phyloP scores from a whole-genome alignment of 2,797 vertebrate species.

The Thamnophis elegans region DNA sequence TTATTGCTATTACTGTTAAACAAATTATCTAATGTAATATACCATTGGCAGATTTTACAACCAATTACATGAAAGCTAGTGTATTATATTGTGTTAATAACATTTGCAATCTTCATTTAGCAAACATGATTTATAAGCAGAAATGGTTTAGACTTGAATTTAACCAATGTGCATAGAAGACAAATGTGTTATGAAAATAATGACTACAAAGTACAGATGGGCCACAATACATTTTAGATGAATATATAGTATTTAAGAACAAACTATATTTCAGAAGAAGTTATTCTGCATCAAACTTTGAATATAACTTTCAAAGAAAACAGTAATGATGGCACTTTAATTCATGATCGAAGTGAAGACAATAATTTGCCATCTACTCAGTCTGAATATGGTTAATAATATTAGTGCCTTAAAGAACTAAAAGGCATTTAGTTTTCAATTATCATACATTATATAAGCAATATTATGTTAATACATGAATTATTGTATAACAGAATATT shows the following conservation, averaged over 20 bases:
- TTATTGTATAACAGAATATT: background rate
- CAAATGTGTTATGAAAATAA: conserved; percentile 11
- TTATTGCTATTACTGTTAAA: background rate
- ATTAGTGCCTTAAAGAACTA: conserved; percentile 51
- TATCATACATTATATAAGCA: conserved; percentile 31
- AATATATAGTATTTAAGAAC: background rate
- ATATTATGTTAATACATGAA: conserved; percentile 36
- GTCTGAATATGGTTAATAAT: conserved; percentile 51
- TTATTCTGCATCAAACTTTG: background rate
- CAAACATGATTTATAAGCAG: background rate
- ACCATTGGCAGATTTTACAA: background rate
- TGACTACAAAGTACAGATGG: background rate
- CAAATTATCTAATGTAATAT: background rate
- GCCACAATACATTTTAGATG: background rate
- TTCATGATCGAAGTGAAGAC: background rate
- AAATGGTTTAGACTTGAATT: background rate
- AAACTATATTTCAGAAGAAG: background rate
- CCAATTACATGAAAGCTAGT: background rate
- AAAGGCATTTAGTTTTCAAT: conserved; percentile 52
- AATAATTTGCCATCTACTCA: conserved; percentile 36
- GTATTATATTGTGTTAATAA: background rate
- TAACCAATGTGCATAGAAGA: background rate
- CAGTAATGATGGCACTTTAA: conserved; percentile 5
- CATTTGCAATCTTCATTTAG: background rate
- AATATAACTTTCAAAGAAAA: background rate